Evolutionary conservation across 2,888 invertebrate species (phyloP), one percentile per base, ranked within the genome.

Genomic region (Tholera decimalis): DNA sequence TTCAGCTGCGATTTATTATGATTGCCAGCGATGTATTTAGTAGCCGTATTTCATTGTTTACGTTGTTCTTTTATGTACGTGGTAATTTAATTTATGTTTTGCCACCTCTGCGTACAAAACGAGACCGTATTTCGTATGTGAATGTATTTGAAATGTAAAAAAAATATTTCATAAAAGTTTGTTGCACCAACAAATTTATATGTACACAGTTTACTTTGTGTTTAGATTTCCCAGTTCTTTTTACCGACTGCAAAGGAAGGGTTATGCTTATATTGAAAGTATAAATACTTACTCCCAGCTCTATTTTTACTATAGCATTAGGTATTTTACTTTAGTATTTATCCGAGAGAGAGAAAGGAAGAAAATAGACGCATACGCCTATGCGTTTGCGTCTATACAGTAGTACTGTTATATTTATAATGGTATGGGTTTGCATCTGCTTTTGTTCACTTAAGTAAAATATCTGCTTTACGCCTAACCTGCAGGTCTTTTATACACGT

Each of bases 1-100:
- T 61, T 61, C 33, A 57, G 46, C 20, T 35, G 3, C 61, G 53
- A 73, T 75, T 69, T 75, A 72, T 61, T 71, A 60, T 74, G 53
- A 61, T 44, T 43, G 55, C 67, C 9, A 30, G 18, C 26, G 35
- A 59, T 73, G 37, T 73, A 35, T 41, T n/a, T n/a, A 67, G 24
- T 35, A 46, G 20, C 22, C 54, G 6, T 50, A 44, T 75, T 62
- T 69, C 35, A 69, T 69, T 41, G 53, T 75, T 62, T 50, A 18
- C 26, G 33, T 56, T 37, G 11, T 9, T 4, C 7, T 22, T 58
- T 59, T 67, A 74, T 47, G 28, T 7, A 22, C 37, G 51, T 68
- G 41, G 28, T 60, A 66, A 53, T 57, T 54, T 24, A 56, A 51
- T 55, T 46, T 41, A 55, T 43, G 66, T 49, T 54, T 47, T 26